These are phyloP conservation scores for Campaea margaritaria DNA, from an alignment of 2,888 invertebrate species.

Conservation along the genomic window DNA sequence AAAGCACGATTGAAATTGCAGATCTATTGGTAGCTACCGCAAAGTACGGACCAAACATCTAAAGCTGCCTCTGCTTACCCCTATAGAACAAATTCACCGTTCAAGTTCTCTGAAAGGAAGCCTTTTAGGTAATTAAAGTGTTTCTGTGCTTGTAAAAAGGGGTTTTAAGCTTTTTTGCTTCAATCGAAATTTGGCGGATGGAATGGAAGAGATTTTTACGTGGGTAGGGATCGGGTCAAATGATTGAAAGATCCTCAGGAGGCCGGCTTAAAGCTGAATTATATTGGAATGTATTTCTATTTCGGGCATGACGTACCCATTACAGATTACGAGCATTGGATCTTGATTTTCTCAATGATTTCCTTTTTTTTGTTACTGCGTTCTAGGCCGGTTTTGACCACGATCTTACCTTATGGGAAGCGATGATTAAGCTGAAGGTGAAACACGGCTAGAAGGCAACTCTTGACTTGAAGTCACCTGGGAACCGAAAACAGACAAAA, in stretches of 20 bases:
- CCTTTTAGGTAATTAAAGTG: constrained; percentile 65
- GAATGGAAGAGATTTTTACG: constrained; percentile 12
- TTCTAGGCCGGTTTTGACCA: too few species aligned
- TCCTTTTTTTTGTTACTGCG: background rate
- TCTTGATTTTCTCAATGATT: background rate
- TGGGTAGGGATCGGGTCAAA: background rate
- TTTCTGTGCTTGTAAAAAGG: constrained; percentile 42
- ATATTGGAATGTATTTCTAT: too few species aligned
- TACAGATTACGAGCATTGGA: background rate
- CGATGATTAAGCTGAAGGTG: too few species aligned
- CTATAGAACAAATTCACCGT: constrained; percentile 51
- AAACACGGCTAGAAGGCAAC: too few species aligned
- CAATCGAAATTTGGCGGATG: constrained; percentile 19
- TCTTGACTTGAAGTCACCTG: too few species aligned
- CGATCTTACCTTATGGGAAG: too few species aligned
- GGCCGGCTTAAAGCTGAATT: background rate
- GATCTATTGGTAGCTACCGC: constrained; percentile 23
- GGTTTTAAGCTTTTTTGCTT: constrained; percentile 25
- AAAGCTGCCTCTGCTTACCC: constrained; percentile 28
- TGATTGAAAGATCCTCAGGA: background rate
- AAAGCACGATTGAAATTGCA: constrained; percentile 15
- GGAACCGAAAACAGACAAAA: too few species aligned
- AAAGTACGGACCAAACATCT: constrained; percentile 24
- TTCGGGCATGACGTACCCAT: background rate
- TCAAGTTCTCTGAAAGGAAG: constrained; percentile 53